These are phyloP conservation scores for Ceraclea dissimilis DNA, from an alignment of 2,888 invertebrate species.

Conservation along the genomic window DNA sequence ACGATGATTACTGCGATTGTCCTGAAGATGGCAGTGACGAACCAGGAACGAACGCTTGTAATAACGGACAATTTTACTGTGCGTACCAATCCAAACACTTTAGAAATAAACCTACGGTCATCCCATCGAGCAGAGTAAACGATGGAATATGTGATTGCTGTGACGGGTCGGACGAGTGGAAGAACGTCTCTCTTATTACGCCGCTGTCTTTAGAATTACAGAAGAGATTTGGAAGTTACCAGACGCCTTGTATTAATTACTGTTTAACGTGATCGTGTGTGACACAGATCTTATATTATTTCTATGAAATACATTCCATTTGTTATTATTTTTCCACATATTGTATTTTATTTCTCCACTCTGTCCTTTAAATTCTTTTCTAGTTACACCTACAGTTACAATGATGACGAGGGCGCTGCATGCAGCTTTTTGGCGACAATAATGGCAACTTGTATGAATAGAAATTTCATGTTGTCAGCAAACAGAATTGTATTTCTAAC, in stretches of 20 bases:
- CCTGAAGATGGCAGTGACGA: constrained; percentile 64
- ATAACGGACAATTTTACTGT: constrained; percentile 79
- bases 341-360: too few species aligned
- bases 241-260: constrained; percentile 26
- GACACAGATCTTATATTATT: background rate
- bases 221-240: constrained; percentile 24
- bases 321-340: too few species aligned
- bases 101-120: constrained; percentile 34
- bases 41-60: constrained; percentile 85
- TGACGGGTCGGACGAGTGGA: constrained; percentile 81
- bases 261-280: constrained; percentile 15
- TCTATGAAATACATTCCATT: too few species aligned
- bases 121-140: constrained; percentile 78
- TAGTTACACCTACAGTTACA: too few species aligned
- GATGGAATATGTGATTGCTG: constrained; percentile 94
- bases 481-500: too few species aligned
- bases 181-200: background rate
- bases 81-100: constrained; percentile 40
- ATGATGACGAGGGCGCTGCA: too few species aligned
- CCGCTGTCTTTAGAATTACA: constrained; percentile 17
- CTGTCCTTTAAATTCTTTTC: too few species aligned
- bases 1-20: constrained; percentile 86
- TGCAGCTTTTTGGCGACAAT: too few species aligned
- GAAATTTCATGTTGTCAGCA: too few species aligned
- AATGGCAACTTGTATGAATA: too few species aligned